Conservation (phyloP, 64 coral and sea anemone genomes). For the Pocillopora verrucosa region DNA sequence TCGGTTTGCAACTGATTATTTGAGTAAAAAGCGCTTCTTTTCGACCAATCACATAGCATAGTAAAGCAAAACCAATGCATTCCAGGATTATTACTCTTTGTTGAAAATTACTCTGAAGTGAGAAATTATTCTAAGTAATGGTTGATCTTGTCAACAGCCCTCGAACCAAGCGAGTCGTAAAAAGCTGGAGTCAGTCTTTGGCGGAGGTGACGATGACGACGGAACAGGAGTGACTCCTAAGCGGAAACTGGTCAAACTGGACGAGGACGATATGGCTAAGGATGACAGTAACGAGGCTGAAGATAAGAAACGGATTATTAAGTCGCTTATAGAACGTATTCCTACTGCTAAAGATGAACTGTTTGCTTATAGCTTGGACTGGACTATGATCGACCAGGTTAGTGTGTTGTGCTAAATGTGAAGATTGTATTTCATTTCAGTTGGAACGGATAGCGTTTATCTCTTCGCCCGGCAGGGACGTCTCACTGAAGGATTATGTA, state of each 20-base stretch:
- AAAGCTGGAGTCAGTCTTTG: slow-evolving; percentile 92
- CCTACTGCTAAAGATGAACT: slow-evolving; percentile 99
- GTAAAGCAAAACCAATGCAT: too few species aligned
- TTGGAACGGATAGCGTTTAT: neutral
- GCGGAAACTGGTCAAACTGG: slow-evolving; percentile 88
- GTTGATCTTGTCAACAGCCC: slow-evolving; percentile 42
- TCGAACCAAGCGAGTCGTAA: slow-evolving; percentile 72
- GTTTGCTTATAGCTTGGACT: slow-evolving; percentile 98
- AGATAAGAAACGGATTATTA: slow-evolving; percentile 97
- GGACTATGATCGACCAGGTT: slow-evolving; percentile 97
- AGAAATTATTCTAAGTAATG: too few species aligned
- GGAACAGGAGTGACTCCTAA: slow-evolving; percentile 22
- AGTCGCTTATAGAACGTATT: slow-evolving; percentile 99
- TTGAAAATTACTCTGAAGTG: neutral
- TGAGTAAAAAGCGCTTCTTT: too few species aligned
- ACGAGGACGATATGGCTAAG: slow-evolving; percentile 81
- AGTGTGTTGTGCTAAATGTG: slow-evolving; percentile 1
- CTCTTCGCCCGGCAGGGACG: neutral
- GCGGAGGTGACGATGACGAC: slow-evolving; percentile 74
- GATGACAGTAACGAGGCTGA: slow-evolving; percentile 79
- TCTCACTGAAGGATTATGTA: slow-evolving; percentile 6
- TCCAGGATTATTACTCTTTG: too few species aligned
- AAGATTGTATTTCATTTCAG: neutral
- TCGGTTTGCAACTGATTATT: too few species aligned
- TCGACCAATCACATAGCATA: too few species aligned